Percentiles rank a stretch among this genome's conserved stretches.
Conservation (phyloP, 2,797 vertebrate species). For the Helostoma temminkii region DNA sequence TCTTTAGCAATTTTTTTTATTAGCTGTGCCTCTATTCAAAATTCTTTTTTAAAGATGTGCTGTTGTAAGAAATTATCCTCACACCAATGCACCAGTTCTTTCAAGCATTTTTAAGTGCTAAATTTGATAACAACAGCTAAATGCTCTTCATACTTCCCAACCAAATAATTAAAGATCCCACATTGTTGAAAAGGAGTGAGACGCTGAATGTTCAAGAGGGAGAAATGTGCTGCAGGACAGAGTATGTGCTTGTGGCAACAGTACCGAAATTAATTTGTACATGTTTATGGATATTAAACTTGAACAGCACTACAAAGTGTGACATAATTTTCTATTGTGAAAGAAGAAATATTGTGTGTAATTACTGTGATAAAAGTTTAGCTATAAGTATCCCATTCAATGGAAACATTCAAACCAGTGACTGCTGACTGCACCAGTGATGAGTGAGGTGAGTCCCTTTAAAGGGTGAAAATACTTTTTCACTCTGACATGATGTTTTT, state of each 20-base stretch:
- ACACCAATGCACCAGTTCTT: slow-evolving; percentile 27
- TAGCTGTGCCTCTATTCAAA: slow-evolving; percentile 22
- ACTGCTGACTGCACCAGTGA: too few relatives aligned
- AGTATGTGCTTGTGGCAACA: background rate
- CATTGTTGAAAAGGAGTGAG: background rate
- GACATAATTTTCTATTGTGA: background rate
- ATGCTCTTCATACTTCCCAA: slow-evolving; percentile 39
- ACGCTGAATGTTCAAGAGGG: background rate
- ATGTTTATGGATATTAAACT: background rate
- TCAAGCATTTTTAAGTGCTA: slow-evolving; percentile 4
- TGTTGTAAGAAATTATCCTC: slow-evolving; percentile 32
- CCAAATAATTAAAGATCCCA: slow-evolving; percentile 37
- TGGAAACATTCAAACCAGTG: too few relatives aligned
- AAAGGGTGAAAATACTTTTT: too few relatives aligned
- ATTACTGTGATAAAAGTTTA: too few relatives aligned
- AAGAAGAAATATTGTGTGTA: too few relatives aligned
- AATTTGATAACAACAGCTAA: slow-evolving; percentile 36
- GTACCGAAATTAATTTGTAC: background rate
- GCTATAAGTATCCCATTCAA: too few relatives aligned
- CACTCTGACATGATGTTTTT: too few relatives aligned
- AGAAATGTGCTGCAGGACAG: background rate
- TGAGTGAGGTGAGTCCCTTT: too few relatives aligned
- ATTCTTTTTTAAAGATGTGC: slow-evolving; percentile 19
- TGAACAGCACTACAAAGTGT: background rate
- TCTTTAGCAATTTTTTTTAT: slow-evolving; percentile 43